These are phyloP conservation scores for Pomatorhinus ruficollis DNA, from an alignment of 2,113 vertebrate genomes.

Conservation along the genomic window DNA sequence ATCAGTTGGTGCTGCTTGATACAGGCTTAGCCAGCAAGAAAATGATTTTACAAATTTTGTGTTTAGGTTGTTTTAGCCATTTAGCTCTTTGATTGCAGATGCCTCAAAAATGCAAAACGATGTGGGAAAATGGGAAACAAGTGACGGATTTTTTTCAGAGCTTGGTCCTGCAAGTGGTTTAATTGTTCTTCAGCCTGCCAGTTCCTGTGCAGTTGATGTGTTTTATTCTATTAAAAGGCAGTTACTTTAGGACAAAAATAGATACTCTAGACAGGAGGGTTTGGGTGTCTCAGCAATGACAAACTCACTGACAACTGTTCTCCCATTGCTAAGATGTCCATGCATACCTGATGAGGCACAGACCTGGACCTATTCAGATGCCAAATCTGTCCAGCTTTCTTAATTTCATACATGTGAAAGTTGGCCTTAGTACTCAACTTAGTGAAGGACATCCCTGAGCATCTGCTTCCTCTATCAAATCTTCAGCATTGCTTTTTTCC, in stretches of 20 bases:
- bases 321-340: not conserved
- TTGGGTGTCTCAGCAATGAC: not conserved
- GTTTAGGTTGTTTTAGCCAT: not conserved
- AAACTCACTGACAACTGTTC: not conserved
- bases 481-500: not conserved
- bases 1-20: not conserved
- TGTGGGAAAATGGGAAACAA: not conserved
- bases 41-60: not conserved
- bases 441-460: not conserved
- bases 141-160: not conserved
- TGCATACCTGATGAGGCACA: not conserved
- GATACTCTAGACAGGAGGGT: not conserved
- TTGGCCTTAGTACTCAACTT: not conserved
- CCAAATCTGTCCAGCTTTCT: not conserved
- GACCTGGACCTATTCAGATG: not conserved
- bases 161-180: not conserved
- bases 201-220: not conserved
- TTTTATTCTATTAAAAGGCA: not conserved
- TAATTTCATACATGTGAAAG: not conserved
- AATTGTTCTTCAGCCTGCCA: not conserved
- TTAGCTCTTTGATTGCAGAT: not conserved
- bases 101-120: not conserved
- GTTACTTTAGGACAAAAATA: not conserved
- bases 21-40: not conserved
- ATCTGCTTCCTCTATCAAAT: not conserved